Conservation (phyloP, 2,888 invertebrate species). For the Entomobrya multifasciata region DNA sequence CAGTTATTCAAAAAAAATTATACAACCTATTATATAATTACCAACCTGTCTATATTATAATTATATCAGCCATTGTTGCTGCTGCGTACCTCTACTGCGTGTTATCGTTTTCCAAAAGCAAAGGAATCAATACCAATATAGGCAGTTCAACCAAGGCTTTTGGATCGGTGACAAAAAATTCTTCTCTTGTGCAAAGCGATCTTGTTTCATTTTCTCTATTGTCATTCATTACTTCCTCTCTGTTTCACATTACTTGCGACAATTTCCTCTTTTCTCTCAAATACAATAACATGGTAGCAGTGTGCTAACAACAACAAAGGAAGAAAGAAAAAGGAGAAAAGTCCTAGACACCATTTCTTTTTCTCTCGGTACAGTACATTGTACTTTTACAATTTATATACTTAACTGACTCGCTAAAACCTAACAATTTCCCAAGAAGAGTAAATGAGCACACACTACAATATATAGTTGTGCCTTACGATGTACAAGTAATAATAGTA, state of each 20-base stretch:
- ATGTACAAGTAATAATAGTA: conserved; percentile 9
- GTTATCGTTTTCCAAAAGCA: not conserved
- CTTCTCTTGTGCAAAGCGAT: conserved; percentile 22
- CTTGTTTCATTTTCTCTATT: conserved; percentile 49
- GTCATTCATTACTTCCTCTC: conserved; percentile 65
- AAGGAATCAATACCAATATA: not conserved
- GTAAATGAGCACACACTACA: not conserved
- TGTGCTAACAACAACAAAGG: not conserved
- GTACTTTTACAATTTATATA: not conserved
- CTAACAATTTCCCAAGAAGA: conserved; percentile 2
- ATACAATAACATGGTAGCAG: not conserved
- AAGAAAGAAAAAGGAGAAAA: not conserved
- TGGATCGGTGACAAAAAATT: conserved; percentile 41
- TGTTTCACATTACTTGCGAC: conserved; percentile 46
- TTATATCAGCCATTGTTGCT: not conserved
- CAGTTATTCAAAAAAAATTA: conserved; percentile 15
- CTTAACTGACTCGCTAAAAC: not conserved
- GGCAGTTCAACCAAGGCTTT: too few species aligned
- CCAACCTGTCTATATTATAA: not conserved
- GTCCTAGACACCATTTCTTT: not conserved
- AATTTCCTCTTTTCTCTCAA: conserved; percentile 26
- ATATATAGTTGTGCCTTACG: not conserved
- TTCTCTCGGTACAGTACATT: not conserved
- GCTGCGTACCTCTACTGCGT: not conserved
- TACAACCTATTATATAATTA: not conserved